phyloP scores from a whole-genome alignment of 1,140 invertebrate species.

The Drosophila nikananu region DNA sequence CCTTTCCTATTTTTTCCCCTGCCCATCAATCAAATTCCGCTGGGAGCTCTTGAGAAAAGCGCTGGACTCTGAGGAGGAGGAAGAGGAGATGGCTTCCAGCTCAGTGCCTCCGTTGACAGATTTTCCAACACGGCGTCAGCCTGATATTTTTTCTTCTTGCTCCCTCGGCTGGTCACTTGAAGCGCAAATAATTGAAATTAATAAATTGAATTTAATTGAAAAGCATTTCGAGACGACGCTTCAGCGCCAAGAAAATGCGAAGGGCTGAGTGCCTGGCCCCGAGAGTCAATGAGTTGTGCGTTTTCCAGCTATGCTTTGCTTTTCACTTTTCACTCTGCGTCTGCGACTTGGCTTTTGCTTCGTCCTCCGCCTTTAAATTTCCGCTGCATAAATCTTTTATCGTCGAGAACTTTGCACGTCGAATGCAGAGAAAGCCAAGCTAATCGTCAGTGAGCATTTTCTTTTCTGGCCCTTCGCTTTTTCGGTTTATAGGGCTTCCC shows the following conservation, averaged over 20 bases:
- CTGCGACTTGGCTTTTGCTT: slow-evolving; percentile 44
- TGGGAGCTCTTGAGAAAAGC: slow-evolving; percentile 25
- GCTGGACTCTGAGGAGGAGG: background rate
- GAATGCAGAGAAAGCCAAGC: slow-evolving; percentile 51
- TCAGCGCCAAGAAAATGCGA: slow-evolving; percentile 29
- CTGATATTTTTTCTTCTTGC: slow-evolving; percentile 9
- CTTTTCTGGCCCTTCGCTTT: slow-evolving; percentile 26
- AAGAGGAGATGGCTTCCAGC: slow-evolving; percentile 49
- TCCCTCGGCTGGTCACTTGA: slow-evolving; percentile 61
- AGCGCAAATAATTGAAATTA: slow-evolving; percentile 81
- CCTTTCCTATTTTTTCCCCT: background rate
- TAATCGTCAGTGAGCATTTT: slow-evolving; percentile 72
- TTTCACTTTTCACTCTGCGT: slow-evolving; percentile 24
- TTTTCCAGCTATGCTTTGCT: slow-evolving; percentile 36
- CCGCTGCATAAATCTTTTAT: slow-evolving; percentile 78
- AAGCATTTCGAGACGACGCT: slow-evolving; percentile 59
- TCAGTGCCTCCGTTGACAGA: slow-evolving; percentile 69
- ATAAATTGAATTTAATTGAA: slow-evolving; percentile 83
- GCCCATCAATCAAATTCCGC: slow-evolving; percentile 65
- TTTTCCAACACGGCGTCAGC: slow-evolving; percentile 23
- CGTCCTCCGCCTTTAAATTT: slow-evolving; percentile 59
- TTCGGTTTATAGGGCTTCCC: slow-evolving; percentile 12
- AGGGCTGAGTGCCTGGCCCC: slow-evolving; percentile 1
- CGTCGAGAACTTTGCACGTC: slow-evolving; percentile 51
- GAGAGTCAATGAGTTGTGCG: slow-evolving; percentile 66